phyloP scores from a whole-genome alignment of 2,797 vertebrate species.

The Siniperca scherzeri region DNA sequence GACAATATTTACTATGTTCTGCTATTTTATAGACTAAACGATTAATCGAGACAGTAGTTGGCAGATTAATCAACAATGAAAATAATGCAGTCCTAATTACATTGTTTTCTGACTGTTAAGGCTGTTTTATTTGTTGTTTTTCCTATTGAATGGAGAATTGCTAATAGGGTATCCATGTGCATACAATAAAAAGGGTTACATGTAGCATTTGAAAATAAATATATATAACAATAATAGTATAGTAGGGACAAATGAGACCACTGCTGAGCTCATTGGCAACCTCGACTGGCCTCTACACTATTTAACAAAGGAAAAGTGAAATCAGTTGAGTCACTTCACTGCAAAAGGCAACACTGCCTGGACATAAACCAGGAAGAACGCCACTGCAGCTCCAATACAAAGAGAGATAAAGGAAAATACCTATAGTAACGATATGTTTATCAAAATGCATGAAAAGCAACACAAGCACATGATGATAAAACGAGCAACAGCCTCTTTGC shows the following conservation, averaged over 20 bases:
- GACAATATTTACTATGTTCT: neutral
- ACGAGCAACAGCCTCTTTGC: neutral
- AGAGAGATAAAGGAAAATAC: neutral
- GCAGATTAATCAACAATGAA: neutral
- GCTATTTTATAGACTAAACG: neutral
- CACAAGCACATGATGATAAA: neutral
- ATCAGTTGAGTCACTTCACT: neutral
- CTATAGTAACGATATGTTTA: neutral
- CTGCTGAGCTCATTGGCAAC: neutral
- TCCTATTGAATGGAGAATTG: neutral
- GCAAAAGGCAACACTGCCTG: neutral
- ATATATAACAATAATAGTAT: neutral
- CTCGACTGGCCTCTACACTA: neutral
- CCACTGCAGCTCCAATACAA: neutral
- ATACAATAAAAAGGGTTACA: neutral
- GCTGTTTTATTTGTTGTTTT: neutral
- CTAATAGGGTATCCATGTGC: neutral
- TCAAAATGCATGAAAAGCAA: neutral
- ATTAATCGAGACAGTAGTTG: neutral
- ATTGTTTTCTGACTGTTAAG: neutral
- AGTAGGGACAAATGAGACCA: neutral
- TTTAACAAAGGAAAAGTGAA: neutral
- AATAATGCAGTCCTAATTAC: neutral
- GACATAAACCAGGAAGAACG: neutral
- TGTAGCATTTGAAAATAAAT: neutral